Evolutionary conservation across 2,888 invertebrate genomes (phyloP).

Genomic region (Chloroclystis v-ata): DNA sequence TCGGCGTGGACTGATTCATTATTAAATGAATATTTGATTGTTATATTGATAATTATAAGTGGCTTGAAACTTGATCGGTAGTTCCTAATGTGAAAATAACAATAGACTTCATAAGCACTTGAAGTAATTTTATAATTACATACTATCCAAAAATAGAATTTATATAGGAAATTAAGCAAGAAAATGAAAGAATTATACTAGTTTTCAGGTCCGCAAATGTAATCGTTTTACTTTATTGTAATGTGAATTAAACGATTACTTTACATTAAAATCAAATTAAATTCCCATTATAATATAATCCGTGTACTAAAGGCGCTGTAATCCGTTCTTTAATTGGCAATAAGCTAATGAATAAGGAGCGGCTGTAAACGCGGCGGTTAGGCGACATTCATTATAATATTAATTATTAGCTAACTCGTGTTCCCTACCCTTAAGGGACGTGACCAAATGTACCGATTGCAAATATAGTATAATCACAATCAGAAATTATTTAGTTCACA

Average conservation of each 20-base stretch:
- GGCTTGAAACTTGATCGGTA: no score
- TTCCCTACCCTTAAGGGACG: slow-evolving; percentile 53
- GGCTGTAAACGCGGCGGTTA: slow-evolving; percentile 39
- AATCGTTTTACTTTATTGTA: no score
- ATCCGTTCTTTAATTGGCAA: slow-evolving; percentile 21
- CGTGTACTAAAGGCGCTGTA: not conserved
- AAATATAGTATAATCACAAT: not conserved
- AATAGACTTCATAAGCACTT: no score
- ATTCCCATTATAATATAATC: not conserved
- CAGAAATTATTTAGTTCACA: no score
- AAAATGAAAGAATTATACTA: no score
- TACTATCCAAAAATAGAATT: no score
- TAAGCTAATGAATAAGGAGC: slow-evolving; percentile 47
- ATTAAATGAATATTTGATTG: not conserved
- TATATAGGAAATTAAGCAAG: no score
- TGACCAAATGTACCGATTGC: slow-evolving; percentile 29
- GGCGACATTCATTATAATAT: slow-evolving; percentile 75
- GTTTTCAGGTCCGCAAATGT: no score
- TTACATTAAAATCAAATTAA: not conserved
- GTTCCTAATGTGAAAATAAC: no score
- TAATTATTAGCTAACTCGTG: slow-evolving; percentile 75
- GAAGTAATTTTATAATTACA: no score
- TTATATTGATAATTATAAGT: not conserved
- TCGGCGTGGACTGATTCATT: not conserved
- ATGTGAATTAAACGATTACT: no score